Evolutionary conservation across 2,797 vertebrate species (phyloP).

Genomic region (Echeneis naucrates): DNA sequence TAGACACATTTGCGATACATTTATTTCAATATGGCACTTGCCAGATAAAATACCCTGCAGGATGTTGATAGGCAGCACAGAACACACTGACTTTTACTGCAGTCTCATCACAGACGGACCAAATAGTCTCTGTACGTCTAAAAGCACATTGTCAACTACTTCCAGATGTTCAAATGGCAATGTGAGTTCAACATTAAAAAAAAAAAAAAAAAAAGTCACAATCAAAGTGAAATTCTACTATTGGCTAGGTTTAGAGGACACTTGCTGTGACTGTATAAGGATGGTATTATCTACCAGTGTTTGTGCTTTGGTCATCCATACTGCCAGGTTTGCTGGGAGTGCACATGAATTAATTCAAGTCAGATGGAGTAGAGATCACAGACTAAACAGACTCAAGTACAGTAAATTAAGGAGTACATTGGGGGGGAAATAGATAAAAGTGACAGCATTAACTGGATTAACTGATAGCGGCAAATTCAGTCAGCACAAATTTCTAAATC

Average conservation of each 20-base stretch:
- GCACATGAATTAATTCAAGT: too few relatives aligned
- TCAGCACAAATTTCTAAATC: too few relatives aligned
- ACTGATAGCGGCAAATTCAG: too few relatives aligned
- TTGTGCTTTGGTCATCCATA: too few relatives aligned
- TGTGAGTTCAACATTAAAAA: slow-evolving; percentile 14
- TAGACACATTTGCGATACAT: slow-evolving; percentile 82
- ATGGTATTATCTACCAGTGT: neutral
- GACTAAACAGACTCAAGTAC: too few relatives aligned
- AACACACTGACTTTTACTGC: slow-evolving; percentile 37
- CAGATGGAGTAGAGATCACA: too few relatives aligned
- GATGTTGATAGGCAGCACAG: slow-evolving; percentile 60
- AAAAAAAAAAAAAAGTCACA: slow-evolving; percentile 15
- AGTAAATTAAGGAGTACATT: too few relatives aligned
- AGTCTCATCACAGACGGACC: slow-evolving; percentile 43
- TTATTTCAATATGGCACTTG: slow-evolving; percentile 80
- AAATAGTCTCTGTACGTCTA: slow-evolving; percentile 20
- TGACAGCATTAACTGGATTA: too few relatives aligned
- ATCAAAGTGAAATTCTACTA: slow-evolving; percentile 13
- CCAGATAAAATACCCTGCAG: slow-evolving; percentile 72
- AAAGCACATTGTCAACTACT: slow-evolving; percentile 26
- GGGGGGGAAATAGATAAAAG: too few relatives aligned
- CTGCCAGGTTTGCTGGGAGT: too few relatives aligned
- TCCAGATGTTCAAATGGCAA: slow-evolving; percentile 28
- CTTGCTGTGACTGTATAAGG: slow-evolving; percentile 5
- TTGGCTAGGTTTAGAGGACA: neutral